Conservation (phyloP, 2,797 vertebrate species). For the Pangasius krempfi region DNA sequence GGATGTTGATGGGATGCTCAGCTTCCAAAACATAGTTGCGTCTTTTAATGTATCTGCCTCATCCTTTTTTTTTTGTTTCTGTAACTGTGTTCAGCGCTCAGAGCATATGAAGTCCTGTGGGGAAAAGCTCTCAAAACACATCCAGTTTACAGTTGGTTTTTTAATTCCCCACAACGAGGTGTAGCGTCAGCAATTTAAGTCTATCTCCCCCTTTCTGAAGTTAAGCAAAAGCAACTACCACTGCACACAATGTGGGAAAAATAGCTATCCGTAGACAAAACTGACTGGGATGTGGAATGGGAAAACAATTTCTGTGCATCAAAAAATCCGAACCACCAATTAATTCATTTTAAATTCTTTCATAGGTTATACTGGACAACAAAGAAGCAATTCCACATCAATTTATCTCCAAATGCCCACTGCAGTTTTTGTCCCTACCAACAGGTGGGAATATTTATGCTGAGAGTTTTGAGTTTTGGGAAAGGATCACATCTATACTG, state of each 20-base stretch:
- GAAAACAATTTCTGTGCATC: too few relatives aligned
- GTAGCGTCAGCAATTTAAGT: neutral
- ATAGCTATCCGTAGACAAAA: too few relatives aligned
- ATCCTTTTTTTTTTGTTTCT: too few relatives aligned
- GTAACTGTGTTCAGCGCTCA: neutral
- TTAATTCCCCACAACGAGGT: neutral
- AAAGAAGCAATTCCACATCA: neutral
- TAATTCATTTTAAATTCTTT: neutral
- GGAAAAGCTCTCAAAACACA: neutral
- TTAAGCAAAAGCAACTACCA: neutral
- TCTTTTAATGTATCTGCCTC: too few relatives aligned
- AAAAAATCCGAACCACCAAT: neutral
- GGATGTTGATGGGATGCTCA: too few relatives aligned
- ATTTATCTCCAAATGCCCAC: neutral
- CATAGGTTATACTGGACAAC: neutral
- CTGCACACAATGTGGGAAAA: neutral
- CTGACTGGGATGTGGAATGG: too few relatives aligned
- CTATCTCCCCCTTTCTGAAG: neutral
- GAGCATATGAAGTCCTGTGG: neutral
- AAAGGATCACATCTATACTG: neutral
- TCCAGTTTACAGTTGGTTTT: too few relatives aligned
- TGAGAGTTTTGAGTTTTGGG: neutral
- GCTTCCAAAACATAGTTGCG: too few relatives aligned
- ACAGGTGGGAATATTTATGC: neutral
- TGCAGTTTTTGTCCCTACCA: neutral